Percentiles rank a stretch among this genome's conserved stretches.
These are phyloP conservation scores for Zygaena filipendulae DNA, from an alignment of 2,888 invertebrate species.

Conservation along the genomic window DNA sequence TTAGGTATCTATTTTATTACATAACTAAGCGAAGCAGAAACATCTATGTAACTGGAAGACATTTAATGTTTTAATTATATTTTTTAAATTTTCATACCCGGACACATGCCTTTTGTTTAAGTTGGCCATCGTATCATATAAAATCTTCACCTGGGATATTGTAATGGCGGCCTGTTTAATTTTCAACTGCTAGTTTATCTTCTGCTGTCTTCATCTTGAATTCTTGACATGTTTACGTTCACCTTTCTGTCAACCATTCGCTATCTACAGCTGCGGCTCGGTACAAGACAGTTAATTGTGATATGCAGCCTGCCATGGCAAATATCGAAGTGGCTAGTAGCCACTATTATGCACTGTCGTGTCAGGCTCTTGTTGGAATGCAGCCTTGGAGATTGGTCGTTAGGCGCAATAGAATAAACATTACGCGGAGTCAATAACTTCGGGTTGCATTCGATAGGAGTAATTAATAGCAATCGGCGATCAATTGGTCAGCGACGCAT, in stretches of 20 bases:
- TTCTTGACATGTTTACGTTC: slow-evolving; percentile 39
- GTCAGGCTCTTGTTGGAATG: too few species aligned
- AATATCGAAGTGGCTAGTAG: too few species aligned
- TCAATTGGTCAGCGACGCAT: slow-evolving; percentile 28
- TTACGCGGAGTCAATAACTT: slow-evolving; percentile 38
- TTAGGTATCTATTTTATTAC: too few species aligned
- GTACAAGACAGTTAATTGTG: slow-evolving; percentile 34
- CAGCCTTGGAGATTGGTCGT: slow-evolving; percentile 36
- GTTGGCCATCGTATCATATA: slow-evolving; percentile 1
- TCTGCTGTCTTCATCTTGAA: too few species aligned
- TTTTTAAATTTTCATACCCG: background rate
- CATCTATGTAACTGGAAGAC: too few species aligned
- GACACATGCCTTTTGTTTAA: background rate
- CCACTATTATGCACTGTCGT: too few species aligned
- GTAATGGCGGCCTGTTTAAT: slow-evolving; percentile 17
- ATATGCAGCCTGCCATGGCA: slow-evolving; percentile 29
- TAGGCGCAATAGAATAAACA: slow-evolving; percentile 33
- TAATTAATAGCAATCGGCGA: slow-evolving; percentile 48
- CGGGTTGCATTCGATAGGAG: slow-evolving; percentile 29
- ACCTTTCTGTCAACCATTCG: slow-evolving; percentile 32
- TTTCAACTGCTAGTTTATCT: slow-evolving; percentile 42
- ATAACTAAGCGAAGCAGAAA: too few species aligned
- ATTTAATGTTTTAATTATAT: too few species aligned
- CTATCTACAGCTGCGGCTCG: too few species aligned
- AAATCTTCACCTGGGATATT: background rate